A percentile compares a stretch with the other conserved stretches of the same genome.
phyloP scores from a whole-genome alignment of 2,888 invertebrate genomes.

The Pristionchus japonicus region DNA sequence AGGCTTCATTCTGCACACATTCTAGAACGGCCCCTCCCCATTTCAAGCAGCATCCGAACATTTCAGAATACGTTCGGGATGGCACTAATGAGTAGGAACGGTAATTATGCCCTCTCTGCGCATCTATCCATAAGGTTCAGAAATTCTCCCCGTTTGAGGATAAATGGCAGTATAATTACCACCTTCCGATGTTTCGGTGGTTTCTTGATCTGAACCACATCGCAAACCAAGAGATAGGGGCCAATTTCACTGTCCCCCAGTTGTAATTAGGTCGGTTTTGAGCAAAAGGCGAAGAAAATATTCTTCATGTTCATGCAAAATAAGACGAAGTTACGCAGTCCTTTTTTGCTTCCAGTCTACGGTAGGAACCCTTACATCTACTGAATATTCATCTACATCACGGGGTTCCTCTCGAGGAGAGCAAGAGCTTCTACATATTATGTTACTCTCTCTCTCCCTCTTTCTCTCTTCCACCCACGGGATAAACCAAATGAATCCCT shows the following conservation, averaged over 20 bases:
- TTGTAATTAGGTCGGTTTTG: neutral
- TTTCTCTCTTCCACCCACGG: neutral
- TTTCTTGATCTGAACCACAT: neutral
- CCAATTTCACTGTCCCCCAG: neutral
- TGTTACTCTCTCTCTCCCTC: neutral
- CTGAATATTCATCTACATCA: neutral
- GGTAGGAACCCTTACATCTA: neutral
- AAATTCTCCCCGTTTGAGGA: too few species aligned
- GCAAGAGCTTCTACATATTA: neutral
- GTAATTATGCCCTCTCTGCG: too few species aligned
- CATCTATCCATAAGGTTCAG: too few species aligned
- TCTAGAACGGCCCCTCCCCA: too few species aligned
- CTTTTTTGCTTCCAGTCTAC: neutral
- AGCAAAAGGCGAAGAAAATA: neutral
- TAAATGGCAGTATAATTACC: neutral
- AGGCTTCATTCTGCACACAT: too few species aligned
- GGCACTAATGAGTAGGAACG: neutral
- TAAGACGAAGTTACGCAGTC: too few species aligned
- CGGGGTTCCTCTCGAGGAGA: neutral
- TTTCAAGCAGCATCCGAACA: too few species aligned
- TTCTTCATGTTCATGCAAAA: too few species aligned
- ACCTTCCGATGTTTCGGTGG: neutral
- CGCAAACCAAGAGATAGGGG: neutral
- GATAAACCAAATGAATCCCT: slow-evolving; percentile 5
- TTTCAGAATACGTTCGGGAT: too few species aligned